Evolutionary conservation across 2,797 vertebrate genomes (phyloP), one percentile per base, ranked within the genome.

Genomic region (Stomatorhinus walkeri): DNA sequence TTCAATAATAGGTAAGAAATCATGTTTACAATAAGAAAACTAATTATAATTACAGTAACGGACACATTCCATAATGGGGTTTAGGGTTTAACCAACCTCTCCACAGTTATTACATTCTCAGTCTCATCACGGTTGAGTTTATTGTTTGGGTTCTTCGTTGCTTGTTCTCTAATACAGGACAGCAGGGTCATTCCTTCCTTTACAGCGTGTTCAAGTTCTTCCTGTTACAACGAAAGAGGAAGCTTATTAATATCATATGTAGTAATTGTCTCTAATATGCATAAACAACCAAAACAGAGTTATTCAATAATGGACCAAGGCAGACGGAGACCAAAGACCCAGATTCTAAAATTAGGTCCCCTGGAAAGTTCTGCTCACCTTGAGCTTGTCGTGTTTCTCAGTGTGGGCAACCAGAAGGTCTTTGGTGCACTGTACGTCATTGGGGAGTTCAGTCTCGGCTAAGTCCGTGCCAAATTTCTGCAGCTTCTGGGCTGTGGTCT

Each of bases 401-500:
- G 93, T 96, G 92, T 99, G 97, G 5, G 94, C 90, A 0, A 90
- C 91, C 1, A 99, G 96, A 28, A 99, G 95, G 88, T 97, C 97
- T 94, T 98, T 97, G 49, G 97, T 97, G 92, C 96, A 96, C 49
- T 95, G 95, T 56, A 98, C 95, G 0, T 97, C 96, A 0, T 97
- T 98, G 89, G 98, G 97, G 87, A 99, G 96, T 90, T 98, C 97
- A 0, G 97, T 97, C 91, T 96, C 96, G 3, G 97, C 96, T 90
- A 99, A 94, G 89, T 96, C 95, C 0, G 94, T 95, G 64, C 97
- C 98, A 90, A 99, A 98, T 88, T 90, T 96, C 94, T 98, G 97
- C 10, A 99, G 92, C 96, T 96, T 96, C 95, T 99, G 97, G 2
- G 97, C 97, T 88, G 96, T 98, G 89, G 94, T 97, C 95, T 98